Conservation (phyloP, 1,140 invertebrate genomes). For the Drosophila takahashii region DNA sequence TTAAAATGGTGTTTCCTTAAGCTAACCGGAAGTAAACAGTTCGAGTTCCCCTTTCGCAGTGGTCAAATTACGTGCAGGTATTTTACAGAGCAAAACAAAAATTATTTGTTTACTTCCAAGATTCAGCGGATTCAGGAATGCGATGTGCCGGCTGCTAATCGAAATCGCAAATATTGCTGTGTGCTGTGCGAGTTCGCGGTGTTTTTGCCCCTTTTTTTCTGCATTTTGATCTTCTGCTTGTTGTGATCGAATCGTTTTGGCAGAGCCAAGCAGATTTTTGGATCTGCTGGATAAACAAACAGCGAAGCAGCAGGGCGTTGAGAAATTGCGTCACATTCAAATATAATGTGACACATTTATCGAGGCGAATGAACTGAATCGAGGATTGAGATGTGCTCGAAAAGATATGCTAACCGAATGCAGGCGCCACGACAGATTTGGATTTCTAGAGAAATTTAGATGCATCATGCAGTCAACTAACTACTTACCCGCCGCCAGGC, state of each 20-base stretch:
- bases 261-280: constrained; percentile 27
- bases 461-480: constrained; percentile 3
- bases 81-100: constrained; percentile 27
- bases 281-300: constrained; percentile 50
- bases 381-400: not conserved
- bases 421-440: constrained; percentile 17
- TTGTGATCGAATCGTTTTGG: constrained; percentile 38
- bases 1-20: not conserved
- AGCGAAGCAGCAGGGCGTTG: constrained; percentile 20
- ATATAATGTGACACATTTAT: constrained; percentile 73
- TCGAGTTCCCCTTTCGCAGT: not conserved
- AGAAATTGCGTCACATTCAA: constrained; percentile 74
- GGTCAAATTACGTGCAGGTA: constrained; percentile 30
- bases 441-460: not conserved
- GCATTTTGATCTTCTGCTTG: constrained; percentile 24
- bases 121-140: constrained; percentile 12
- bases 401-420: not conserved
- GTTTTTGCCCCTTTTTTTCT: not conserved
- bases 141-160: constrained; percentile 42
- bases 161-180: constrained; percentile 12
- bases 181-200: not conserved
- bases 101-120: constrained; percentile 29
- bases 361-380: constrained; percentile 24
- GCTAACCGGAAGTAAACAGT: constrained; percentile 17
- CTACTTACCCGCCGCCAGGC: constrained; percentile 72